A percentile compares a stretch with the other conserved stretches of the same genome.
phyloP scores from a whole-genome alignment of 2,797 vertebrate species.

The Cottoperca gobio region DNA sequence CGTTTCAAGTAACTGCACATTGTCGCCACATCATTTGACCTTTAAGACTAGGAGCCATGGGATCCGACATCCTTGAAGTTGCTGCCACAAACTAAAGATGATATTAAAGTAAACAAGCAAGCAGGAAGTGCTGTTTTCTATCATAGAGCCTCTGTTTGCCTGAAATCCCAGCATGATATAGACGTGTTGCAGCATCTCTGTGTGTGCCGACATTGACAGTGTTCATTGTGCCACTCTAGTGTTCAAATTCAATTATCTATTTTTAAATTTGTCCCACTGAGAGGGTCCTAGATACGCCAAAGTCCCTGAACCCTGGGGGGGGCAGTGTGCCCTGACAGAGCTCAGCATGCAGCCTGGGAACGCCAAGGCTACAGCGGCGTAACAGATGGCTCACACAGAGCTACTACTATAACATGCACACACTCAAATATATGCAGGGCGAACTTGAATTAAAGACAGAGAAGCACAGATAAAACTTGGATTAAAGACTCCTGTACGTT shows the following conservation, averaged over 20 bases:
- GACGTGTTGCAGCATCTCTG: constrained; percentile 6
- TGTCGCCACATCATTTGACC: constrained; percentile 2
- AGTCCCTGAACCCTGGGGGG: constrained; percentile 61
- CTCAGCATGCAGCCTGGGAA: constrained; percentile 34
- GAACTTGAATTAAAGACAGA: constrained; percentile 1
- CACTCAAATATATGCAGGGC: constrained; percentile 25
- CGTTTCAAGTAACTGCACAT: not conserved
- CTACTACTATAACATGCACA: constrained; percentile 23
- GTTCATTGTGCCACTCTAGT: constrained; percentile 37
- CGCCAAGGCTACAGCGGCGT: constrained; percentile 15
- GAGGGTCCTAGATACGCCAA: constrained; percentile 68
- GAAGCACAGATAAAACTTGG: not conserved
- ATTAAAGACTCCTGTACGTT: not conserved
- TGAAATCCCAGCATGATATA: not conserved
- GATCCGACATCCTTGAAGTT: constrained; percentile 22
- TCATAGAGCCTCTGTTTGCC: not conserved
- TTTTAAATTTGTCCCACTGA: constrained; percentile 75
- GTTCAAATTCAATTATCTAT: constrained; percentile 67
- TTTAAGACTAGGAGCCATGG: constrained; percentile 10
- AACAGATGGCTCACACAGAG: constrained; percentile 59
- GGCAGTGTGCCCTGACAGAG: constrained; percentile 51
- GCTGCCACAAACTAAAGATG: too few species aligned
- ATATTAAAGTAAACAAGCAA: not conserved
- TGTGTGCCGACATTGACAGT: constrained; percentile 16
- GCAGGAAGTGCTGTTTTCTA: not conserved